phyloP scores from a whole-genome alignment of 2,797 vertebrate species.

The Platyrinchus mystaceus region DNA sequence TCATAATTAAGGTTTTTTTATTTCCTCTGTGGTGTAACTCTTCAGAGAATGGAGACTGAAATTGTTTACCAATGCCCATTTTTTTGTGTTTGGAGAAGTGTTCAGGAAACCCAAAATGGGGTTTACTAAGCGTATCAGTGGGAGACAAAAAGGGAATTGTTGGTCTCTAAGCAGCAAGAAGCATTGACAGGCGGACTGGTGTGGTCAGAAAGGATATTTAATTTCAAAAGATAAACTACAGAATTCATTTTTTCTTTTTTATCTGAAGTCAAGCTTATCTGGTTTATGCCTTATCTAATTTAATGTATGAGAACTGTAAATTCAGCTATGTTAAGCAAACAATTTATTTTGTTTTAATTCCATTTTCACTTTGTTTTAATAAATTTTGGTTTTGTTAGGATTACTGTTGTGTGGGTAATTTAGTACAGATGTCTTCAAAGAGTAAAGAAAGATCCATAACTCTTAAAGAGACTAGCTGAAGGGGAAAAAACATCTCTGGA shows the following conservation, averaged over 20 bases:
- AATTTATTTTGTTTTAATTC: constrained; percentile 45
- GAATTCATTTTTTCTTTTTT: neutral
- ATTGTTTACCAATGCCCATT: constrained; percentile 27
- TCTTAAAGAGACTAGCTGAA: constrained; percentile 36
- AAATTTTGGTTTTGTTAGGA: constrained; percentile 45
- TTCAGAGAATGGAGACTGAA: constrained; percentile 29
- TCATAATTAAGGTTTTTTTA: constrained; percentile 41
- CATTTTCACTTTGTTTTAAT: constrained; percentile 55
- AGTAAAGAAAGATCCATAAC: constrained; percentile 44
- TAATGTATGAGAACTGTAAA: constrained; percentile 50
- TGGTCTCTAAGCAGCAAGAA: neutral
- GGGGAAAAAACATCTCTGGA: constrained; percentile 6
- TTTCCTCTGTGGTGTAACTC: neutral
- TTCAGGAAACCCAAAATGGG: constrained; percentile 22
- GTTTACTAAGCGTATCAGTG: constrained; percentile 39
- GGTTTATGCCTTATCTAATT: constrained; percentile 39
- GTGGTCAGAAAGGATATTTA: constrained; percentile 42
- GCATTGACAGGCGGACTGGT: constrained; percentile 17
- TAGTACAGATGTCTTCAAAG: constrained; percentile 62
- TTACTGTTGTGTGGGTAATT: constrained; percentile 47
- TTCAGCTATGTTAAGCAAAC: constrained; percentile 41
- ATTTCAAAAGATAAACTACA: constrained; percentile 49
- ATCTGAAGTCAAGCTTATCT: constrained; percentile 41
- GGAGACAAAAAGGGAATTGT: constrained; percentile 42
- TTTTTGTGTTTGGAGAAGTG: neutral